Evolutionary conservation across 2,113 vertebrate species (phyloP), one percentile per base, ranked within the genome.

Genomic region (Tenrec ecaudatus): DNA sequence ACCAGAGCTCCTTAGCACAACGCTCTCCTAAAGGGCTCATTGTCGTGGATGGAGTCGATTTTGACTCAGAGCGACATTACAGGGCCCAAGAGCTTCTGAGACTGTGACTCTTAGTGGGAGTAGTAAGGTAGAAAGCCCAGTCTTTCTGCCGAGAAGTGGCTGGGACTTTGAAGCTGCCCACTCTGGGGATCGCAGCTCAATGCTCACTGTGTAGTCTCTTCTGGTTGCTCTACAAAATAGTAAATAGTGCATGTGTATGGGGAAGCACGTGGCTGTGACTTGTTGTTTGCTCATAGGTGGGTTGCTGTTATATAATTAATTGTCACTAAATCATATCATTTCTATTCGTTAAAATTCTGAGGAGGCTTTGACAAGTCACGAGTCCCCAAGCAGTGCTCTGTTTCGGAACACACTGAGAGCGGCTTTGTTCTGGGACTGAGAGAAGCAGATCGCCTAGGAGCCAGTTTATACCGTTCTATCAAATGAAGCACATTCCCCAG

Each of bases 401-500:
- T 64, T 36, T 90, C 2, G 33, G 78, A 6, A 14, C 47, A 53
- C 47, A 71, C 27, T 86, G 53, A 22, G n/a, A 68, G 14, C 73
- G 81, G 9, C 9, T 77, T 82, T 62, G 1, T 23, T 71, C 31
- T 68, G 62, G 2, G 29, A 47, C 19, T 36, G 20, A 76, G 38
- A 68, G 33, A 5, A 53, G 17, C 15, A 38, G 43, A 5, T 66
- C 3, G 58, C 14, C 31, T 17, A 8, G 69, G n/a, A 25, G 57
- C 19, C 11, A 75, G 82, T 82, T 75, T 82, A 68, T 53, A 17
- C 66, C 92, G 60, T 93, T 91, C 57, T 33, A 33, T 85, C 68
- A 91, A 82, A 77, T 71, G 68, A 83, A 6, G 22, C 15, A n/a
- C 31, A 38, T 66, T 23, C n/a, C 31, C 43, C 60, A 23, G 38